Evolutionary conservation across 2,797 vertebrate species (phyloP).

Genomic region (Bothrops alternatus): DNA sequence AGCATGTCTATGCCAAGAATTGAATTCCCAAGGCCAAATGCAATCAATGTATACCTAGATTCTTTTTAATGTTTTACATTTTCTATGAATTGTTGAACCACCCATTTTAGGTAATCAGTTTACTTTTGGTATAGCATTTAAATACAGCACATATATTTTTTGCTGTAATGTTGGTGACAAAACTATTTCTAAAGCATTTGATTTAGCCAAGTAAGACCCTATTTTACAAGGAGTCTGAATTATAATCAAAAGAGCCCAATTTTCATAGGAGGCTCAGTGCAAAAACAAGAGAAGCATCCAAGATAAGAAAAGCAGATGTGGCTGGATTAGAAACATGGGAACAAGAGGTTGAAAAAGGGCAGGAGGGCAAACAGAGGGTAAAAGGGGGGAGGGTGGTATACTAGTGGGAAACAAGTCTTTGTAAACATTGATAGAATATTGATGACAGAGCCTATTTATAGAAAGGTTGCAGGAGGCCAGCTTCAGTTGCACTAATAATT

Average conservation of each 20-base stretch:
- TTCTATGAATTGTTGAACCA: constrained; percentile 22
- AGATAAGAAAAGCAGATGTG: constrained; percentile 30
- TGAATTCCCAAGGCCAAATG: constrained; percentile 32
- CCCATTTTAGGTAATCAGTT: neutral
- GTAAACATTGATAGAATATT: neutral
- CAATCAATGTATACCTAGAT: constrained; percentile 36
- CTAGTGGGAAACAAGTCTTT: constrained; percentile 8
- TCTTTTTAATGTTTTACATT: constrained; percentile 50
- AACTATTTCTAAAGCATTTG: neutral
- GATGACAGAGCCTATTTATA: constrained; percentile 4
- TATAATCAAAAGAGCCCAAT: constrained; percentile 38
- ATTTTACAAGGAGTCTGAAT: constrained; percentile 8
- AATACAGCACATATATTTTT: neutral
- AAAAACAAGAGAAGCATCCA: constrained; percentile 1
- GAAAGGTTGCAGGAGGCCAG: neutral
- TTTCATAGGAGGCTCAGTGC: constrained; percentile 25
- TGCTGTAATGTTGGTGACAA: neutral
- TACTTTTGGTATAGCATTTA: neutral
- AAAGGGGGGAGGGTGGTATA: neutral
- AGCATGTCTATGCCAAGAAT: constrained; percentile 64
- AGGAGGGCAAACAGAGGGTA: constrained; percentile 40
- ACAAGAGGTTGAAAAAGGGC: constrained; percentile 24
- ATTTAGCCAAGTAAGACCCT: constrained; percentile 2
- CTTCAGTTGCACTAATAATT: rapidly evolving
- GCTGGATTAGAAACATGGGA: constrained; percentile 27